Evolutionary conservation across 1,140 invertebrate genomes (phyloP).

Genomic region (Lerema accius): DNA sequence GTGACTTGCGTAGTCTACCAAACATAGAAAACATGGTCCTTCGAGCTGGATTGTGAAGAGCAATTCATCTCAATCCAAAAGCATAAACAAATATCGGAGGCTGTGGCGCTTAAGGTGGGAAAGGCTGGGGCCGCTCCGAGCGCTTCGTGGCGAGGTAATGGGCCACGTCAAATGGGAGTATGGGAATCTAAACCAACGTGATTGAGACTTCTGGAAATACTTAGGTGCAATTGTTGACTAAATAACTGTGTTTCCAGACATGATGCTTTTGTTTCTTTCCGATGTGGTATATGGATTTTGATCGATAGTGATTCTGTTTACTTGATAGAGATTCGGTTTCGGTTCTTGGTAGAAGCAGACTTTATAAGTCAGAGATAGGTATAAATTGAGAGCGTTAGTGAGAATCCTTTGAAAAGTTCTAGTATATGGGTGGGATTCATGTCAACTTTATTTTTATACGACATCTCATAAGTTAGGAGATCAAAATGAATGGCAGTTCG

Average conservation of each 20-base stretch:
- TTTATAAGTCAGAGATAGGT: too few relatives aligned
- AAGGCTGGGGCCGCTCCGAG: conserved; percentile 47
- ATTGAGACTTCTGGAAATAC: conserved; percentile 63
- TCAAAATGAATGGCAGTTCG: too few relatives aligned
- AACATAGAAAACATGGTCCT: conserved; percentile 28
- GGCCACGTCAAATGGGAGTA: conserved; percentile 43
- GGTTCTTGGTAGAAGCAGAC: too few relatives aligned
- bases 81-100: conserved; percentile 31
- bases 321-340: too few relatives aligned
- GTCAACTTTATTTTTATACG: too few relatives aligned
- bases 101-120: conserved; percentile 34
- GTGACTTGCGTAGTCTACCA: too few relatives aligned
- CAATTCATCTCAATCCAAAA: conserved; percentile 25
- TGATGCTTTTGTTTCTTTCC: not conserved
- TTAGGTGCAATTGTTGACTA: conserved; percentile 55
- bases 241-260: conserved; percentile 46
- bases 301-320: too few relatives aligned
- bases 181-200: conserved; percentile 57
- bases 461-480: too few relatives aligned
- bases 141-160: conserved; percentile 56
- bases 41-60: conserved; percentile 7
- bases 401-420: too few relatives aligned
- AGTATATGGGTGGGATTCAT: too few relatives aligned
- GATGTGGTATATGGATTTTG: too few relatives aligned
- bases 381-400: too few relatives aligned